Percentiles rank a stretch among this genome's conserved stretches.
phyloP scores from a whole-genome alignment of 1,140 invertebrate genomes.

The Halyomorpha halys region DNA sequence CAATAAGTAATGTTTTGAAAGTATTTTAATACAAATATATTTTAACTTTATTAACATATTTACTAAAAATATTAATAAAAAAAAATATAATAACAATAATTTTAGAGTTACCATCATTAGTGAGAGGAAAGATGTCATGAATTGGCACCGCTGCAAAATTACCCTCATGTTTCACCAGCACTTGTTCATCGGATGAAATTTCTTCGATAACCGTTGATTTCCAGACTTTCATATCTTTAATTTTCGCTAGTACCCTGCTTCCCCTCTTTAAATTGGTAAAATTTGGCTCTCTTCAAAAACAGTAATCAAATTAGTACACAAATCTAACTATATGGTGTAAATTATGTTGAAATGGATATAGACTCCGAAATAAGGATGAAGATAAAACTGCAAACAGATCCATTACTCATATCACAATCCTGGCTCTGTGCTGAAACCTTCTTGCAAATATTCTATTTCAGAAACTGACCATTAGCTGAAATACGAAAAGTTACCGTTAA shows the following conservation, averaged over 20 bases:
- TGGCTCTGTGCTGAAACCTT: neutral
- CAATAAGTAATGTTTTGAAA: no score
- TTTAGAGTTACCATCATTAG: neutral
- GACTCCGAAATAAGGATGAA: no score
- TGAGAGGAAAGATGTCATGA: slow-evolving; percentile 42
- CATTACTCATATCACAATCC: neutral
- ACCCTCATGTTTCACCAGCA: slow-evolving; percentile 13
- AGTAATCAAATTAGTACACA: no score
- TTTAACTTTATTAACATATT: no score
- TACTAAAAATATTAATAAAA: no score
- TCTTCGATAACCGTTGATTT: slow-evolving; percentile 29
- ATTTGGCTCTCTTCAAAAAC: slow-evolving; percentile 51
- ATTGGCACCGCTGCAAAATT: slow-evolving; percentile 18
- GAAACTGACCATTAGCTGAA: no score
- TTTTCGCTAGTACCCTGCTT: slow-evolving; percentile 59
- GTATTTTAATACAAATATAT: no score
- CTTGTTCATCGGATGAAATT: slow-evolving; percentile 12
- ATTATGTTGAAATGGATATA: no score
- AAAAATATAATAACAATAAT: neutral
- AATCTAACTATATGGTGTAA: no score
- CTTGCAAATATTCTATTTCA: no score
- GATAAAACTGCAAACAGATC: neutral
- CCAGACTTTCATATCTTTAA: slow-evolving; percentile 34
- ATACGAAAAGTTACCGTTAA: neutral
- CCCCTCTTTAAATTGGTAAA: slow-evolving; percentile 52